These are phyloP conservation scores for Laodelphax striatellus DNA, from an alignment of 1,140 invertebrate genomes.

Conservation along the genomic window DNA sequence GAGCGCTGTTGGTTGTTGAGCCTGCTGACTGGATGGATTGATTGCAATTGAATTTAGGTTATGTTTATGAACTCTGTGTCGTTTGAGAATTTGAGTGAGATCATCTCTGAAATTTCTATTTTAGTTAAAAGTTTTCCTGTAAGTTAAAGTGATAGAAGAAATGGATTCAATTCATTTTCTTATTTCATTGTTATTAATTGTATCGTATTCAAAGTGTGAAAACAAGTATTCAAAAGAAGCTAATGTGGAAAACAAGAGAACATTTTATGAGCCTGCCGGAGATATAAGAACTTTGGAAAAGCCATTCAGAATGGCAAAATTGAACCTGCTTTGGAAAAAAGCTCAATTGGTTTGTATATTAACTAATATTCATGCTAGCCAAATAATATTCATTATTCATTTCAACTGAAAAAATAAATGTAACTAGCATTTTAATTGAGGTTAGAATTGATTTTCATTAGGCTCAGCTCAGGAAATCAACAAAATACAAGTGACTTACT, in stretches of 20 bases:
- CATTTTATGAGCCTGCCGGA: conserved; percentile 19
- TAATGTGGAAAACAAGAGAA: conserved; percentile 9
- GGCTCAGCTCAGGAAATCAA: conserved; percentile 6
- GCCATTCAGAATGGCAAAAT: conserved; percentile 73
- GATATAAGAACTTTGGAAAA: conserved; percentile 49
- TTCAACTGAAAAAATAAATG: conserved; percentile 25
- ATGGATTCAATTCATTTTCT: too few relatives aligned
- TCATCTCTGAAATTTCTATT: too few relatives aligned
- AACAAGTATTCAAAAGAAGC: conserved; percentile 19
- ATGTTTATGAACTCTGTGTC: too few relatives aligned
- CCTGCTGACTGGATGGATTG: too few relatives aligned
- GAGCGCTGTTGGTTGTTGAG: too few relatives aligned
- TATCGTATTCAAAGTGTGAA: neutral
- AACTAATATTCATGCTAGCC: neutral
- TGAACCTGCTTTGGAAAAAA: conserved; percentile 74
- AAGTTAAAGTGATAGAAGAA: too few relatives aligned
- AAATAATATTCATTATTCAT: conserved; percentile 19
- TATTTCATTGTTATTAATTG: too few relatives aligned
- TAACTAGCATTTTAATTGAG: conserved; percentile 16
- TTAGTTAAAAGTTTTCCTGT: too few relatives aligned
- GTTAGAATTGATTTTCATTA: too few relatives aligned
- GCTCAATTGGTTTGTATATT: conserved; percentile 54
- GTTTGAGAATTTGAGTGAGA: too few relatives aligned
- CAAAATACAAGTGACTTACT: too few relatives aligned
- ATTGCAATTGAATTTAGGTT: too few relatives aligned